Base-by-base conservation (phyloP, 1,140 invertebrate species). In the Sitobion miscanthi region DNA sequence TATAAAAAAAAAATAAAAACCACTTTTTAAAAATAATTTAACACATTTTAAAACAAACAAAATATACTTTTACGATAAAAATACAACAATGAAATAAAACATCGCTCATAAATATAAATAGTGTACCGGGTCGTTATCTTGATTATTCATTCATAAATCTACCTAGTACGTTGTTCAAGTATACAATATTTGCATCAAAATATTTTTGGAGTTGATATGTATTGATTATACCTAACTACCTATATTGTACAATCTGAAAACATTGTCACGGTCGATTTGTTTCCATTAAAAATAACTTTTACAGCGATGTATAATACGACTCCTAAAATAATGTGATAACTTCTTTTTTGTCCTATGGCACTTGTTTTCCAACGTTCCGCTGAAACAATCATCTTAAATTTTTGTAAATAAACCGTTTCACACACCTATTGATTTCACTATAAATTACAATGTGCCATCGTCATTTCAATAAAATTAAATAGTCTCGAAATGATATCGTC, bases 41-140 rank as follows among this genome's bases (percentile, higher is more conserved):
- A 89, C 35, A 54, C 45, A 54, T 25, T 77, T n/a, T 57, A 42
- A 89, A 89, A 89, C 52, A 89, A 89, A 89, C 49, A 54, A 25
- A 7, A 42, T 47, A 52, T 35, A 25, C n/a, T 52, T 23, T 89
- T 11, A 20, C 52, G n/a, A 54, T 57, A 57, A 89, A 89, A 89
- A 35, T 1, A 42, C 11, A 47, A 86, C 45, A 86, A 86, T 42
- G 42, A 86, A 25, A 85, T 25, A 45, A 45, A 42, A 42, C 62
- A 77, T 77, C 14, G 62, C 14, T 77, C 62, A 77, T 77, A 35
- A 77, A 77, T 77, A 77, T 77, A 77, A n/a, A 77, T n/a, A n/a
- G 62, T 77, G 62, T 77, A n/a, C 30, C n/a, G n/a, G 62, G n/a
- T 77, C 30, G 62, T 77, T 77, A 77, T 77, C 62, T 77, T n/a